Evolutionary conservation across 2,888 invertebrate genomes (phyloP).

Genomic region (Temnothorax unifasciatus): DNA sequence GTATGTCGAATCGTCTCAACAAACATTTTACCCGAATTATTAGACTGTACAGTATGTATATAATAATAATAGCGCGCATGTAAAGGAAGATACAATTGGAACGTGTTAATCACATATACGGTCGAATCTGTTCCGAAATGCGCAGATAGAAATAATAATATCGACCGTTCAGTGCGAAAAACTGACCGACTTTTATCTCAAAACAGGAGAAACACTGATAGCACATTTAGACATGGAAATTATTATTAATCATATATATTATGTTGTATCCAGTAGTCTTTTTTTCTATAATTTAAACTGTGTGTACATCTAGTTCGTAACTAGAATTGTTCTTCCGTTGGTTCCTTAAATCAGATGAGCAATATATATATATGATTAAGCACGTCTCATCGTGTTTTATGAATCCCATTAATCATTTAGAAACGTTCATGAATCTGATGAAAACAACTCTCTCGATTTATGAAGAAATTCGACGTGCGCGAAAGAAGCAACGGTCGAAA

Average conservation of each 20-base stretch:
- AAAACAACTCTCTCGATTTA: neutral
- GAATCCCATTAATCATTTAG: neutral
- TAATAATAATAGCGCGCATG: neutral
- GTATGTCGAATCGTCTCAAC: neutral
- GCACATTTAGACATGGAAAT: conserved; percentile 12
- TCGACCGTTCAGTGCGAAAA: neutral
- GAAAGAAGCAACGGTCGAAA: neutral
- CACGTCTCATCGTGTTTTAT: neutral
- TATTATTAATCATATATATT: conserved; percentile 12
- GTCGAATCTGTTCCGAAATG: neutral
- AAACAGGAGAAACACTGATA: neutral
- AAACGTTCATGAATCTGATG: neutral
- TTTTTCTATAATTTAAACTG: conserved; percentile 1
- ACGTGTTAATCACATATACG: neutral
- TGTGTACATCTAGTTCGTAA: neutral
- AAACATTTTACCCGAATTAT: conserved; percentile 28
- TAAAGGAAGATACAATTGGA: conserved; percentile 14
- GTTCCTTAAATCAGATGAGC: neutral
- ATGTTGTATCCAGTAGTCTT: neutral
- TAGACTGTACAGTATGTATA: neutral
- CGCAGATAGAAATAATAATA: neutral
- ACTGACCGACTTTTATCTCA: neutral
- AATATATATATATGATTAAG: neutral
- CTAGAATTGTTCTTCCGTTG: neutral
- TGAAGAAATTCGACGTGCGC: neutral